Evolutionary conservation across 2,113 vertebrate species (phyloP).

Genomic region (Eira barbara): DNA sequence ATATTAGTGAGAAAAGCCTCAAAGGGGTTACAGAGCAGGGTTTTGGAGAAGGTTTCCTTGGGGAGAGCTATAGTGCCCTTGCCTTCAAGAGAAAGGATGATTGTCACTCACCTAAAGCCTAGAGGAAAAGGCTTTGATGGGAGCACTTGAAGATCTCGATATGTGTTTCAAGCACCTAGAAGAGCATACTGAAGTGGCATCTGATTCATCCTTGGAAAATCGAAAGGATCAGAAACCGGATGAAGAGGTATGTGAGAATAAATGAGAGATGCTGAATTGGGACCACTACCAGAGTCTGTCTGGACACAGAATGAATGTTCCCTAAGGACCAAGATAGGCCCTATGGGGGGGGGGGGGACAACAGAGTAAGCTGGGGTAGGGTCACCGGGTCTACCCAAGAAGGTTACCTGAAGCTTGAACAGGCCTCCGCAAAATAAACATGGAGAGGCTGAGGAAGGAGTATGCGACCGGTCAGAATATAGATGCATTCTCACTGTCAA

Average conservation of each 20-base stretch:
- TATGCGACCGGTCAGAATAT: not conserved
- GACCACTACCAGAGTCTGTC: not conserved
- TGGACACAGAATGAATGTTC: not conserved
- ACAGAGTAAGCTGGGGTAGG: not conserved
- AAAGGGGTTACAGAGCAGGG: not conserved
- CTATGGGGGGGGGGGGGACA: not conserved
- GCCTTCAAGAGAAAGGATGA: not conserved
- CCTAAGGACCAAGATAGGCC: not conserved
- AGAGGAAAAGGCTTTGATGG: not conserved
- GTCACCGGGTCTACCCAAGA: not conserved
- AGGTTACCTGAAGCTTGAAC: not conserved
- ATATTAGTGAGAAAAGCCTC: not conserved
- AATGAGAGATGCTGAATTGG: not conserved
- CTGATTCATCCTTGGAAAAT: not conserved
- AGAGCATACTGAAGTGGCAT: not conserved
- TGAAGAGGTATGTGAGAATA: not conserved
- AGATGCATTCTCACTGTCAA: not conserved
- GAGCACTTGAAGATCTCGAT: not conserved
- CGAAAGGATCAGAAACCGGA: not conserved
- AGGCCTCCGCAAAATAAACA: not conserved
- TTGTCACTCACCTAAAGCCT: not conserved
- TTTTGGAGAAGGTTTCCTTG: not conserved
- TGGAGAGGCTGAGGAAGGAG: not conserved
- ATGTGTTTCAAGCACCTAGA: not conserved
- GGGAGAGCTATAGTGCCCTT: not conserved